A percentile compares a stretch with the other conserved stretches of the same genome.
These are phyloP conservation scores for Phocoena sinus DNA, from an alignment of 2,113 vertebrate species.

Conservation along the genomic window DNA sequence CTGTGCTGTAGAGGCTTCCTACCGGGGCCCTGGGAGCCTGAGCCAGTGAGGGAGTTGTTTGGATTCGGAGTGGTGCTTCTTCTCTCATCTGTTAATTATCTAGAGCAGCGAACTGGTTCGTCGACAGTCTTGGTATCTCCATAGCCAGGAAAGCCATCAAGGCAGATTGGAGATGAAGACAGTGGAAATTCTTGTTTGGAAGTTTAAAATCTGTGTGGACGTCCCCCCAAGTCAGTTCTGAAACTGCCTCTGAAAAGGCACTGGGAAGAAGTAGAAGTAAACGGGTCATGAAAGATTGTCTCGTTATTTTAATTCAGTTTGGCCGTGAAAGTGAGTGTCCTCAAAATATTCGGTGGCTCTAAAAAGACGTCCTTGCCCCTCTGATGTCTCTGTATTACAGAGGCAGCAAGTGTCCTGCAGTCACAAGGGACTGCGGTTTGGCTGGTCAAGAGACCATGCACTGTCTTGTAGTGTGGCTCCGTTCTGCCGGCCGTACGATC, in stretches of 20 bases:
- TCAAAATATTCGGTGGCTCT: neutral
- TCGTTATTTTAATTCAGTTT: neutral
- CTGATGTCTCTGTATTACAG: accelerated
- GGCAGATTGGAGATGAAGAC: neutral
- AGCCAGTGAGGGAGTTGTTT: neutral
- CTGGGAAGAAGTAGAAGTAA: accelerated
- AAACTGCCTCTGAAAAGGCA: accelerated
- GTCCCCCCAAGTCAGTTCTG: neutral
- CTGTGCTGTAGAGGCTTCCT: neutral
- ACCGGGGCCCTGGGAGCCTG: neutral
- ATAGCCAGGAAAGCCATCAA: neutral
- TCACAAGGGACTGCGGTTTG: neutral
- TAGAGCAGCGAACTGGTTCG: neutral
- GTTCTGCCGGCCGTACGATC: neutral
- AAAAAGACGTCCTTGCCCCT: neutral
- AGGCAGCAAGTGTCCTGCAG: no score
- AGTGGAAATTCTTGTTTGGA: neutral
- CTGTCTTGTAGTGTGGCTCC: accelerated
- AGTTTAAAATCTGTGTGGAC: neutral
- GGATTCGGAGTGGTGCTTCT: accelerated
- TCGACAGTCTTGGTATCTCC: neutral
- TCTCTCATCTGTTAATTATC: neutral
- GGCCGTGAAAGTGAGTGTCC: neutral
- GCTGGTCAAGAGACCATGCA: accelerated
- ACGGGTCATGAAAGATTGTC: accelerated